Evolutionary conservation across 2,113 vertebrate species (phyloP), one percentile per base, ranked within the genome.

Genomic region (Rattus rattus): DNA sequence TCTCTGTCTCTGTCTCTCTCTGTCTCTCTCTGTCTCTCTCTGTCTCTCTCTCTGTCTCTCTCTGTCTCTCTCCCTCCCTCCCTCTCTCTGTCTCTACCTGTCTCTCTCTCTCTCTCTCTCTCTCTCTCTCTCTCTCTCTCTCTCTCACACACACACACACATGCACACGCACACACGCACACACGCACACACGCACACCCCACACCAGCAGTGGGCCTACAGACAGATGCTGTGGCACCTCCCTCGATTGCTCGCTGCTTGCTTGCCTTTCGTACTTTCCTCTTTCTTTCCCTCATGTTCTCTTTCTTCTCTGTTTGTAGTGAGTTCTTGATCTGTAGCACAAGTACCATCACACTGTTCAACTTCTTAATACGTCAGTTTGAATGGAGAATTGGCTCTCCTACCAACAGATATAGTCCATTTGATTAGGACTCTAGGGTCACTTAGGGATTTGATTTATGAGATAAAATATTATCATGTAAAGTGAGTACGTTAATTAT

Each of bases 381-480:
- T 84, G 26, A 91, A 67, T 52, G 49, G 12, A 69, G 12, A 89
- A 47, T 28, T 36, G 20, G 33, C 89, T 90, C 91, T 89, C 3
- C 26, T 83, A 36, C 30, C 33, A 61, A 56, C 92, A 76, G 67
- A 59, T 91, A 36, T 61, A 56, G 7, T 76, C 33, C 43, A 24
- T 83, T 94, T 93, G 28, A 69, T 83, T 70, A 90, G 28, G 12
- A 90, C 16, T 72, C 14, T 86, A 54, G 4, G 81, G 20, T 77
- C 28, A 92, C 14, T 96, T 56, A 24, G 39, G 10, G 81, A 93
- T 91, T 83, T 90, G 69, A 70, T 93, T 88, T 92, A 63, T 52
- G 92, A 73, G 10, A 47, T 59, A 90, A 72, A 80, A 63, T 2
- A 33, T 92, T 87, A 59, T 52, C 39, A 4, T 52, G 87, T 61